phyloP scores from a whole-genome alignment of 2,888 invertebrate species.

The Pycnomerus fuliginosus region DNA sequence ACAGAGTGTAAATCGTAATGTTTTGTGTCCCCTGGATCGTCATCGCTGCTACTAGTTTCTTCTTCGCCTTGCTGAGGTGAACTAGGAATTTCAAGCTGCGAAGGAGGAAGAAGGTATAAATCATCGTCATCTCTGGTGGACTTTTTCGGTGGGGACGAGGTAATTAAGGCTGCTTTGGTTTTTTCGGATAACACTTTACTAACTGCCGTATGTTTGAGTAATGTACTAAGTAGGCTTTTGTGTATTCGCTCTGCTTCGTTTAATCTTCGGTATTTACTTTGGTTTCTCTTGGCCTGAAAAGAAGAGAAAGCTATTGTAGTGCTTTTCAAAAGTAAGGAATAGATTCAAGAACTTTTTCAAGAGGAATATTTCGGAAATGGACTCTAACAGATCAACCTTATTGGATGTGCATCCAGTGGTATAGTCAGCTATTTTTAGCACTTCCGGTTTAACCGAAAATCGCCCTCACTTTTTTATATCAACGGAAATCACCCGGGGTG shows the following conservation, averaged over 20 bases:
- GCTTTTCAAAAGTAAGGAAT: too few relatives aligned
- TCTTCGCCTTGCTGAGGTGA: too few relatives aligned
- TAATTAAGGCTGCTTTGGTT: conserved; percentile 45
- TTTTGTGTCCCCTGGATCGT: conserved; percentile 36
- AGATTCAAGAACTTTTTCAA: too few relatives aligned
- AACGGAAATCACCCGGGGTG: too few relatives aligned
- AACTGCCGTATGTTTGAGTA: conserved; percentile 80
- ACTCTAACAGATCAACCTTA: too few relatives aligned
- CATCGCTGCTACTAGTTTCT: conserved; percentile 46
- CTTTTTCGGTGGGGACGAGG: conserved; percentile 13
- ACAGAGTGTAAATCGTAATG: conserved; percentile 71
- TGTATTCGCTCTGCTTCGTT: conserved; percentile 73
- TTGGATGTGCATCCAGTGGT: too few relatives aligned
- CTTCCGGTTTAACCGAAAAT: too few relatives aligned
- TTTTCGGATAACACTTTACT: conserved; percentile 62
- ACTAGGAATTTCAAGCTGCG: conserved; percentile 48
- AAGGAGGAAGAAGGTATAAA: conserved; percentile 66
- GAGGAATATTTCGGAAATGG: too few relatives aligned
- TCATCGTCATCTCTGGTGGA: conserved; percentile 55
- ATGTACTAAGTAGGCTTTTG: conserved; percentile 68
- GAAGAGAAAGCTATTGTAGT: too few relatives aligned
- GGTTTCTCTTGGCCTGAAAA: conserved; percentile 72
- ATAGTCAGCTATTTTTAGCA: too few relatives aligned
- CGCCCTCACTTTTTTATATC: too few relatives aligned
- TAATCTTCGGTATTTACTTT: conserved; percentile 67